These are phyloP conservation scores for Amphipyra berbera DNA, from an alignment of 2,888 invertebrate genomes.

Conservation along the genomic window DNA sequence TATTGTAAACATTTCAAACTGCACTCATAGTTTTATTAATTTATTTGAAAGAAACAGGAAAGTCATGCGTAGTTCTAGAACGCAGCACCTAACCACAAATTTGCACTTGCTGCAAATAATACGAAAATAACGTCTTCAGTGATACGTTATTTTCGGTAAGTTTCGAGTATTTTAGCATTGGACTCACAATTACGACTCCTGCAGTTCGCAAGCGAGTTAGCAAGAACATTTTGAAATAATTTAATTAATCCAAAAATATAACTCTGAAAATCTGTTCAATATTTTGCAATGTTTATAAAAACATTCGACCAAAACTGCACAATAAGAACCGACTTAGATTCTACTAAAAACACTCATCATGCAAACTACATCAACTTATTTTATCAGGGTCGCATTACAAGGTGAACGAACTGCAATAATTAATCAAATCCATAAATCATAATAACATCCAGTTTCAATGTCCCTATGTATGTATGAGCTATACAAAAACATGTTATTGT, in stretches of 20 bases:
- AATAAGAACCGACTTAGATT: slow-evolving; percentile 1
- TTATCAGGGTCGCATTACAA: slow-evolving; percentile 39
- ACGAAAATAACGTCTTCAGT: neutral
- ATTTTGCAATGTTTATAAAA: slow-evolving; percentile 17
- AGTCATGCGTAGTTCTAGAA: slow-evolving; percentile 1
- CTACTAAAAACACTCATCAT: slow-evolving; percentile 18
- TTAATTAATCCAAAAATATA: neutral
- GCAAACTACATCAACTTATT: slow-evolving; percentile 19
- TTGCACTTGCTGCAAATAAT: neutral
- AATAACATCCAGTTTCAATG: slow-evolving; percentile 1
- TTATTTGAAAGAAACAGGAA: neutral
- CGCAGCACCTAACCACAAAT: neutral
- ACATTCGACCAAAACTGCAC: slow-evolving; percentile 11
- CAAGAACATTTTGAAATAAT: neutral
- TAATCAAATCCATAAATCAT: slow-evolving; percentile 8
- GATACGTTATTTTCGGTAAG: neutral
- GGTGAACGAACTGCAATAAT: slow-evolving; percentile 28
- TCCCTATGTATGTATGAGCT: neutral
- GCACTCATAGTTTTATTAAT: no score
- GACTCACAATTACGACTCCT: neutral
- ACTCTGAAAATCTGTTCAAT: neutral
- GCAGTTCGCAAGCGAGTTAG: neutral
- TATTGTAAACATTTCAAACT: neutral
- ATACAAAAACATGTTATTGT: slow-evolving; percentile 41
- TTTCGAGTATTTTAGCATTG: neutral